phyloP scores from a whole-genome alignment of 2,797 vertebrate genomes.

The Cetoscarus ocellatus region DNA sequence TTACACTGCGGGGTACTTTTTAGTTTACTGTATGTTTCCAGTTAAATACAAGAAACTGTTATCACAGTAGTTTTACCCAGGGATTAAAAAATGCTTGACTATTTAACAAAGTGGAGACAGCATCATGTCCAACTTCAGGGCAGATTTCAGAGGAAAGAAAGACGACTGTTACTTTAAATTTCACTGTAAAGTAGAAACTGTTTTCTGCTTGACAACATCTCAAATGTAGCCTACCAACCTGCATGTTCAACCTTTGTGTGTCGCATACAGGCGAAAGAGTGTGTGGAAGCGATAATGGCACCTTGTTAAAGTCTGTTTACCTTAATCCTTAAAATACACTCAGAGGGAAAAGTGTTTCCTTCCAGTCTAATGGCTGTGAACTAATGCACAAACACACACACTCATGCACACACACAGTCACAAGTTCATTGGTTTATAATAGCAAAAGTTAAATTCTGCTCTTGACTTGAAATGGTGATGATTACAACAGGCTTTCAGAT shows the following conservation, averaged over 20 bases:
- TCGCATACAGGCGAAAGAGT: conserved; percentile 55
- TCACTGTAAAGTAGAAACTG: not conserved
- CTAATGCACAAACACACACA: conserved; percentile 26
- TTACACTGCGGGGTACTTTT: too few relatives aligned
- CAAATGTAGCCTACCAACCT: conserved; percentile 27
- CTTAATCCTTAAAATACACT: conserved; percentile 87
- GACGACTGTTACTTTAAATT: not conserved
- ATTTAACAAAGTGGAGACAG: too few relatives aligned
- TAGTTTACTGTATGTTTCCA: too few relatives aligned
- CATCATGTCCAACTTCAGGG: too few relatives aligned
- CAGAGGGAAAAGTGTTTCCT: conserved; percentile 85
- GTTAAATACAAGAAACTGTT: too few relatives aligned
- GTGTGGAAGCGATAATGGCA: conserved; percentile 82
- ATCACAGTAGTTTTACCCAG: too few relatives aligned
- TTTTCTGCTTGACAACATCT: conserved; percentile 42
- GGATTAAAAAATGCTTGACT: too few relatives aligned
- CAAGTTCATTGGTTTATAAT: conserved; percentile 14
- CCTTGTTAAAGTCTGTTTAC: conserved; percentile 86
- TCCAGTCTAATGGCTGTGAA: conserved; percentile 76
- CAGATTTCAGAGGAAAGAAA: too few relatives aligned
- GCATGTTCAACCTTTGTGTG: conserved; percentile 38
- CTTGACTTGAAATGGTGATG: not conserved
- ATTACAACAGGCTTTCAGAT: too few relatives aligned
- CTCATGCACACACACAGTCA: conserved; percentile 8
- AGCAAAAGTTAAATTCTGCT: conserved; percentile 21